Conservation (phyloP, 2,888 invertebrate genomes). For the Dasysyrphus albostriatus region DNA sequence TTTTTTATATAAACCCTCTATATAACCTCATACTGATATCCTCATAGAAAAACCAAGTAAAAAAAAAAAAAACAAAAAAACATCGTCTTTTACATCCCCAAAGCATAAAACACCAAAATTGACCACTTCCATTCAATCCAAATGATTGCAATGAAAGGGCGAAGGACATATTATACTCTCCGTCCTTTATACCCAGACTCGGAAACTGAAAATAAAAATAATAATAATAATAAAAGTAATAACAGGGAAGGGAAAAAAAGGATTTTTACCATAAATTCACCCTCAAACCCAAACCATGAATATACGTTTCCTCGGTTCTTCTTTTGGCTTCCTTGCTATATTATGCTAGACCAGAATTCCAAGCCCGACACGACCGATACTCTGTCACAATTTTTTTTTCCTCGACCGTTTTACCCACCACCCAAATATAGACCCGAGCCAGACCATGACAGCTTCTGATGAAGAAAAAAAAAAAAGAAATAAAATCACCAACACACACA, state of each 20-base stretch:
- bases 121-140: slow-evolving; percentile 75
- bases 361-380: slow-evolving; percentile 54
- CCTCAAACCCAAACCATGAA: slow-evolving; percentile 28
- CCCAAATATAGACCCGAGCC: slow-evolving; percentile 24
- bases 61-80: slow-evolving; percentile 15
- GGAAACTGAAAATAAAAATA: slow-evolving; percentile 70
- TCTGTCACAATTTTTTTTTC: slow-evolving; percentile 61
- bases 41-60: slow-evolving; percentile 36
- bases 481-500: slow-evolving; percentile 20
- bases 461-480: slow-evolving; percentile 7
- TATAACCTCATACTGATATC: slow-evolving; percentile 44
- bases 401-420: slow-evolving; percentile 32
- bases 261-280: slow-evolving; percentile 69
- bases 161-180: slow-evolving; percentile 67
- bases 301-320: neutral
- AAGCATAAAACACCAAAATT: slow-evolving; percentile 73
- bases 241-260: slow-evolving; percentile 70
- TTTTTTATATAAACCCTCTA: slow-evolving; percentile 17
- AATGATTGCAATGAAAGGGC: slow-evolving; percentile 73
- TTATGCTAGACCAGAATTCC: slow-evolving; percentile 27
- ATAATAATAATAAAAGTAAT: slow-evolving; percentile 72
- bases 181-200: slow-evolving; percentile 36
- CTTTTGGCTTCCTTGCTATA: slow-evolving; percentile 11
- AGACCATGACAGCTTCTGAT: slow-evolving; percentile 24
- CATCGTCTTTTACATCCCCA: slow-evolving; percentile 48